Evolutionary conservation across 2,797 vertebrate genomes (phyloP).

Genomic region (Hypotaenidia philippensis): DNA sequence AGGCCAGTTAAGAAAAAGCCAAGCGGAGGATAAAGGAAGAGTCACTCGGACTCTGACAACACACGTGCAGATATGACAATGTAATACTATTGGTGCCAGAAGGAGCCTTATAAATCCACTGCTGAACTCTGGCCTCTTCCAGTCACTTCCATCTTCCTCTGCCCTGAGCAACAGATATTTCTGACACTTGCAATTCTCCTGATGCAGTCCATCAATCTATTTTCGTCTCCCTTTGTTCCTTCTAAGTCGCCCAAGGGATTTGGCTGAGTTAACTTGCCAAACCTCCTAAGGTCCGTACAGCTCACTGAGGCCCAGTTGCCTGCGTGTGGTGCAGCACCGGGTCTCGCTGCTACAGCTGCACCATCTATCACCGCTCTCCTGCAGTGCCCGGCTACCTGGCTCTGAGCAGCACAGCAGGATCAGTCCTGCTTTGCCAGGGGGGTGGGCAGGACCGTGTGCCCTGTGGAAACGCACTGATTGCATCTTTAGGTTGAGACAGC

Average conservation of each 20-base stretch:
- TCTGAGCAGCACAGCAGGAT: rapidly evolving
- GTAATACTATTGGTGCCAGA: slow-evolving; percentile 35
- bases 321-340: rapidly evolving
- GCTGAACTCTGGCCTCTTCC: slow-evolving; percentile 59
- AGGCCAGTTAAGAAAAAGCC: not conserved
- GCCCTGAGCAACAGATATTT: slow-evolving; percentile 61
- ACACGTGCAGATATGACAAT: not conserved
- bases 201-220: slow-evolving; percentile 53
- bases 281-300: not conserved
- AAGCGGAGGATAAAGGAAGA: slow-evolving; percentile 1
- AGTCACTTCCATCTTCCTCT: slow-evolving; percentile 55
- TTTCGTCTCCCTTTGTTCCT: slow-evolving; percentile 59
- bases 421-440: not conserved
- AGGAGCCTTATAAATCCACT: slow-evolving; percentile 53
- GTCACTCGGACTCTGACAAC: not conserved
- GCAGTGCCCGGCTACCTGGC: rapidly evolving
- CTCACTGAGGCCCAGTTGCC: not conserved
- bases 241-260: not conserved
- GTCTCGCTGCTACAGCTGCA: not conserved
- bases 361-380: rapidly evolving
- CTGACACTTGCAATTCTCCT: slow-evolving; percentile 60
- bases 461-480: not conserved
- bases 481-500: not conserved
- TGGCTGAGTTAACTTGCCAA: not conserved
- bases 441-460: rapidly evolving